Base-by-base conservation (phyloP, 2,888 invertebrate genomes). In the Xestobium rufovillosum region DNA sequence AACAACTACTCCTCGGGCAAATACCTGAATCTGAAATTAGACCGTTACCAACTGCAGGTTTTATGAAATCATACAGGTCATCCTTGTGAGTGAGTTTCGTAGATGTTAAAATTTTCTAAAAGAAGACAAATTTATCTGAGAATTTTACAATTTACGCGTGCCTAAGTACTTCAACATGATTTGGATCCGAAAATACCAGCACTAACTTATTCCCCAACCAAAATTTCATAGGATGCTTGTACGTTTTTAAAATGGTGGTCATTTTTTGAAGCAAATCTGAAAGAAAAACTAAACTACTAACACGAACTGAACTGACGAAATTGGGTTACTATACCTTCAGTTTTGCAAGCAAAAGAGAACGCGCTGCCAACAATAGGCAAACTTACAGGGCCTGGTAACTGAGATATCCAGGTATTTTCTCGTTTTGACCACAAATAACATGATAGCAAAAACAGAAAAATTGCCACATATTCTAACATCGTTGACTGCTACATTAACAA, bases 31-130 rank as follows among this genome's bases (percentile, higher is more conserved):
- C 50, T 28, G 41, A 47, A 12, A 54, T 45, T 32, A 54, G 38
- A 3, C 47, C 49, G 32, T 52, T 45, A 16, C 54, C 54, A 34
- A 44, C 36, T 23, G 45, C 48, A 15, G 35, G 27, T 43, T 50
- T 46, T n/a, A 53, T 39, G 30, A 47, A 50, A 3, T 45, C 42
- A 38, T 53, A 54, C 9, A 49, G 25, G n/a, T 48, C 43, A 37
- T 52, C 49, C 39, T 54, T 54, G 13, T 33, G 34, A 1, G 45
- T 32, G 29, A 53, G 47, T 38, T 47, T 50, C 3, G 37, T 19
- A 1, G 53, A 52, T 4, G 50, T 44, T 39, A 54, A 35, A 3
- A 54, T 44, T 49, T 52, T 53, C 54, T 53, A 31, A 14, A 47
- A 47, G 13, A 31, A 34, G 2, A 27, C n/a, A 16, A 33, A 37